phyloP scores from a whole-genome alignment of 2,113 vertebrate genomes.

The Myocastor coypus region DNA sequence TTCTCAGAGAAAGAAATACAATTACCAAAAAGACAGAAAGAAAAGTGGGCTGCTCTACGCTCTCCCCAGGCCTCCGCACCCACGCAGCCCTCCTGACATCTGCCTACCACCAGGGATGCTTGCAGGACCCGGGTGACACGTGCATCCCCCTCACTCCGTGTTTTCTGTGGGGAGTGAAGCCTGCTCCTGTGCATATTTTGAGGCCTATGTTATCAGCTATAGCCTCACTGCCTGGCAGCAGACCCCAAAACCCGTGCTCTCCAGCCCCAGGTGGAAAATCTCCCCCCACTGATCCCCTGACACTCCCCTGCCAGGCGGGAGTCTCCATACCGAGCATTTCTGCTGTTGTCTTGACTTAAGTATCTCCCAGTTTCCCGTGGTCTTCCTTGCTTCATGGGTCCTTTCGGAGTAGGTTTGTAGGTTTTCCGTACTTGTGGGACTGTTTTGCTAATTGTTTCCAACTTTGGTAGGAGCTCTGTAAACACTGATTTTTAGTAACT shows the following conservation, averaged over 20 bases:
- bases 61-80: accelerated
- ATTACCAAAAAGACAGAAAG: not conserved
- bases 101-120: not conserved
- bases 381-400: not conserved
- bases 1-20: too few relatives aligned
- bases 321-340: accelerated
- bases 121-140: too few relatives aligned
- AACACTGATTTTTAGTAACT: not conserved
- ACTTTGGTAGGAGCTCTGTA: not conserved
- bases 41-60: not conserved
- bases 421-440: not conserved
- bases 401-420: not conserved
- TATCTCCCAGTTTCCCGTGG: too few relatives aligned
- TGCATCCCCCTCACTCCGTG: too few relatives aligned
- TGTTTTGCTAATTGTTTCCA: not conserved
- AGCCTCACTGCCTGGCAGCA: not conserved
- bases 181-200: not conserved
- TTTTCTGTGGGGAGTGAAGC: not conserved
- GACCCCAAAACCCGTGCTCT: not conserved
- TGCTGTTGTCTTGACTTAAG: not conserved
- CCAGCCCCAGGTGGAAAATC: not conserved
- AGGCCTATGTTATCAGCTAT: not conserved
- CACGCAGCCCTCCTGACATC: not conserved
- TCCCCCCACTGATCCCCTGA: not conserved
- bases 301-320: accelerated